Evolutionary conservation across 2,113 vertebrate genomes (phyloP).

Genomic region (Cryptotis parvus): DNA sequence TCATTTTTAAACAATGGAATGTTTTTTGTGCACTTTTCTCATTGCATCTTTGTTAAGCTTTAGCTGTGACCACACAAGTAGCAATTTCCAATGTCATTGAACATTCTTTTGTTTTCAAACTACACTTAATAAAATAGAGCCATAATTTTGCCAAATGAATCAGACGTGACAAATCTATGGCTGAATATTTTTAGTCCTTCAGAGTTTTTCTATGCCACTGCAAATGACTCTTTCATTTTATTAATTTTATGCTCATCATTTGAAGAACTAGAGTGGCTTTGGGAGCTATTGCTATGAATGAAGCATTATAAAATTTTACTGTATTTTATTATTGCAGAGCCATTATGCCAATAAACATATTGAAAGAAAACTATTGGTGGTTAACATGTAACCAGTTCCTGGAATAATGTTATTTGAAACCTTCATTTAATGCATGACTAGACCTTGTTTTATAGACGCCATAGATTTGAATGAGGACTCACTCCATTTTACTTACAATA

Average conservation of each 20-base stretch:
- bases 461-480: constrained; percentile 58
- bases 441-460: constrained; percentile 60
- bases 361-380: constrained; percentile 68
- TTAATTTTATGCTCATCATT: constrained; percentile 60
- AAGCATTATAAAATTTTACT: constrained; percentile 69
- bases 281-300: constrained; percentile 51
- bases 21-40: not conserved
- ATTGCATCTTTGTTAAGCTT: not conserved
- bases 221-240: not conserved
- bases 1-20: not conserved
- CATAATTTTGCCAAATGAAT: not conserved
- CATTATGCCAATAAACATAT: constrained; percentile 73
- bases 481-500: constrained; percentile 46
- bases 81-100: not conserved
- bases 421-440: constrained; percentile 78
- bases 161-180: not conserved
- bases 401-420: constrained; percentile 65
- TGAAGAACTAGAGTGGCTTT: not conserved
- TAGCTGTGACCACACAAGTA: too few relatives aligned
- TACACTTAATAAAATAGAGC: not conserved
- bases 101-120: not conserved
- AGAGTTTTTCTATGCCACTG: not conserved
- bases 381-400: constrained; percentile 71
- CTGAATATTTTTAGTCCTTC: not conserved
- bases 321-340: constrained; percentile 73